These are phyloP conservation scores for Catamblyrhynchus diadema DNA, from an alignment of 2,797 vertebrate genomes.

Conservation along the genomic window DNA sequence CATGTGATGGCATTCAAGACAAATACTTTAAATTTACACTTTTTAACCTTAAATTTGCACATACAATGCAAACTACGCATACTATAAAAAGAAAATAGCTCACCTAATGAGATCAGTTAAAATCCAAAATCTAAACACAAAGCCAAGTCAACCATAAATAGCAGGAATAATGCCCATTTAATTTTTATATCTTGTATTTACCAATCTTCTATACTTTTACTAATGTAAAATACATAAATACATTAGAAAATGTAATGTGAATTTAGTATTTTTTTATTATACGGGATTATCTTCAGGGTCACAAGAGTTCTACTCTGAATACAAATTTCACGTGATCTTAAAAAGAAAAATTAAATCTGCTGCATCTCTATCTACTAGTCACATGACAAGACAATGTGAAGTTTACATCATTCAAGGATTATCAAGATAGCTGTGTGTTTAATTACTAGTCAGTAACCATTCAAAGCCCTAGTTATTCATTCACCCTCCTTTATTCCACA, in stretches of 20 bases:
- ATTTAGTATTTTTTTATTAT: constrained; percentile 24
- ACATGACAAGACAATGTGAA: neutral
- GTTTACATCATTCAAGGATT: constrained; percentile 1
- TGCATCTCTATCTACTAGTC: neutral
- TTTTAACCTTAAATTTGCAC: constrained; percentile 10
- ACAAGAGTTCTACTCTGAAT: neutral
- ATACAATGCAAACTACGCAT: neutral
- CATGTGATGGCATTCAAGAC: neutral
- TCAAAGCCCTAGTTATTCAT: neutral
- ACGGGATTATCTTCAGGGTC: constrained; percentile 23
- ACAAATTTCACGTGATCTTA: neutral
- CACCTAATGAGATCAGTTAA: neutral
- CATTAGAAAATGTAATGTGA: neutral
- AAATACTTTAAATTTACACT: neutral
- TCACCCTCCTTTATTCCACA: neutral
- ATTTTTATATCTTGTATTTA: constrained; percentile 1
- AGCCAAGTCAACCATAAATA: constrained; percentile 41
- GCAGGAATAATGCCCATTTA: neutral
- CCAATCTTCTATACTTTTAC: constrained; percentile 14
- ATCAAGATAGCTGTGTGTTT: neutral
- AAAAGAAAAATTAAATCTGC: neutral
- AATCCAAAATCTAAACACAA: constrained; percentile 32
- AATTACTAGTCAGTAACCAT: neutral
- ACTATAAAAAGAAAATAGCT: neutral
- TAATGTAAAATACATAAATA: constrained; percentile 25